Evolutionary conservation across 2,888 invertebrate species (phyloP), one percentile per base, ranked within the genome.

Genomic region (Loripinus fragilis): DNA sequence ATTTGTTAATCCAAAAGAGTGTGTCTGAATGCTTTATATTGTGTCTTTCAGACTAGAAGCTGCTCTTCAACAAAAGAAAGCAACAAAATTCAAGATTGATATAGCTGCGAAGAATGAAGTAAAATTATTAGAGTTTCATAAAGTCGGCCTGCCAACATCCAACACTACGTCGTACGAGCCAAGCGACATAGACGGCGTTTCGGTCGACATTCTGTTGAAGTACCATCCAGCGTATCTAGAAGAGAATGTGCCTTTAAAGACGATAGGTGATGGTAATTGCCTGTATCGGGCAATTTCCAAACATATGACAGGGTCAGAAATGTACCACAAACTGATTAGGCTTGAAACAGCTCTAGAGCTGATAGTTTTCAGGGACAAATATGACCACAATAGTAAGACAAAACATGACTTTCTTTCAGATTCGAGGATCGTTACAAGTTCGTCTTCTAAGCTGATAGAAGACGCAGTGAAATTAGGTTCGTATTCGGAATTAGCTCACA

Each of bases 201-300:
- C 38, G 7, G 12, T 38, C 7, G 38, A 38, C 7, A 38, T 38
- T 8, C 5, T 38, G 38, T 38, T 38, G 10, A 52, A 48, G 52
- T 70, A 48, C 48, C 45, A 68, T 23, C 70, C 70, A 8, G 30
- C 25, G 3, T 7, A 30, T 20, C 8, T 17, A 23, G 25, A 38
- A 30, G 70, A 30, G 17, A 48, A 52, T 35, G 35, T n/a, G 2
- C 30, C 70, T 23, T 17, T n/a, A 23, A 52, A n/a, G 5, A n/a
- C n/a, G 12, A 5, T 52, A 23, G 74, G 74, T 3, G 74, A 74
- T 25, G 74, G 74, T 35, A 73, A 73, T 41, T 74, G 74, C 30
- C n/a, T 74, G 30, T 74, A 68, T 38, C n/a, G 74, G 30, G 74
- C 74, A 1, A 52, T 68, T 2, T 74, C 68, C 3, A 8, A n/a